Conservation (phyloP, 2,888 invertebrate genomes). For the Iselma pallidipennis region DNA sequence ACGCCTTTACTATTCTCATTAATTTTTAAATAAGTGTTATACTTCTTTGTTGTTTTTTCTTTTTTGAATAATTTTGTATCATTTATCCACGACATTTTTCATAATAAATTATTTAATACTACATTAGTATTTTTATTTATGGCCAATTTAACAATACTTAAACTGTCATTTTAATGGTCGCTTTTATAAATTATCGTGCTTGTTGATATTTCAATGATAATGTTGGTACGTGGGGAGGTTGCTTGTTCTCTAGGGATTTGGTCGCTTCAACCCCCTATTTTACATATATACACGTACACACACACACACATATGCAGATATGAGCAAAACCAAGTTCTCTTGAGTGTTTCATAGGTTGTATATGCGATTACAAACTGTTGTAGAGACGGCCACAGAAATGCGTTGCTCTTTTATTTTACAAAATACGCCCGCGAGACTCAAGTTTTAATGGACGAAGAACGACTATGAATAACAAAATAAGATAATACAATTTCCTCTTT, state of each 20-base stretch:
- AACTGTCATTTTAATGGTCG: no score
- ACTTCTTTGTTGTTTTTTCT: no score
- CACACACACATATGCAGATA: no score
- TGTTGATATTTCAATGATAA: background rate
- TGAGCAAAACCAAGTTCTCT: background rate
- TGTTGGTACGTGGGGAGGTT: background rate
- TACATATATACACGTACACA: background rate
- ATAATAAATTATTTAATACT: background rate
- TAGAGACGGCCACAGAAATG: constrained; percentile 11
- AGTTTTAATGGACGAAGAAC: constrained; percentile 50
- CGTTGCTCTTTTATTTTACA: constrained; percentile 45
- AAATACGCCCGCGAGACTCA: constrained; percentile 47
- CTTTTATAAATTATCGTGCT: background rate
- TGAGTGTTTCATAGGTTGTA: background rate
- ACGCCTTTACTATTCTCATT: background rate
- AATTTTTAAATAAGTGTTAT: background rate
- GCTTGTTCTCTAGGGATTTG: background rate
- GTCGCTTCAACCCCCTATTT: background rate
- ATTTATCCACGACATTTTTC: no score
- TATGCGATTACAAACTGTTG: constrained; percentile 19
- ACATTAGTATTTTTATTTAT: background rate
- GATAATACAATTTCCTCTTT: constrained; percentile 47
- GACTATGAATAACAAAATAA: constrained; percentile 50
- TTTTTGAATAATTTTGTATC: no score
- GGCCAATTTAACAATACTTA: background rate